Base-by-base conservation (phyloP, 2,797 vertebrate species). In the Danio choprae region DNA sequence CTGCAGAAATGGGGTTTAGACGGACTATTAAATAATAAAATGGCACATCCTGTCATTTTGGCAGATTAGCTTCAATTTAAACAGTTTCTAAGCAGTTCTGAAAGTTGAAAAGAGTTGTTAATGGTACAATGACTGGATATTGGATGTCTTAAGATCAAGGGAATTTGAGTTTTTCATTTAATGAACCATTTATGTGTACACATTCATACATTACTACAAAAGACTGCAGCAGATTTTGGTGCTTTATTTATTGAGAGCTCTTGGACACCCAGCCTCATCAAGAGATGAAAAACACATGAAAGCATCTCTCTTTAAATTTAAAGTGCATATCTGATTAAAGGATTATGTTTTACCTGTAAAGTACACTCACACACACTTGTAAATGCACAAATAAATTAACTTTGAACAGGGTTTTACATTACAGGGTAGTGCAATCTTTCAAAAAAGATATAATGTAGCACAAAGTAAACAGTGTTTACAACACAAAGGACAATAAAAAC, bases 241-340 rank as follows among this genome's bases (percentile, higher is more conserved):
- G 77, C 63, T 41, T 48, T 84, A 79, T 88, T 87, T 86, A 85
- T 87, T 86, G 79, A 58, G 53, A 70, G 22, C 71, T 80, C 44
- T 78, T 58, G 62, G 64, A 84, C 60, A 80, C 71, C 64, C 72
- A 36, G 15, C 53, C 64, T 76, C 18, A 67, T 50, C 43, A 12
- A 53, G 60, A 56, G 59, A 79, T 56, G 51, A 62, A 41, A 48
- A 84, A 75, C 43, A 71, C 56, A 84, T 67, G 44, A 70, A 70
- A 76, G 73, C 41, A 74, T 44, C 67, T 69, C 29, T 81, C 44
- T 48, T 15, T 64, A 44, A 29, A 59, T 71, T 73, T 86, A 86
- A 86, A 86, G 82, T 86, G 84, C 82, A 79, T 84, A 72, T 75
- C 72, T 72, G 80, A 62, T 58, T 58, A 64, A 67, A 9, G 59